Evolutionary conservation across 2,797 vertebrate genomes (phyloP).

Genomic region (Masticophis lateralis): DNA sequence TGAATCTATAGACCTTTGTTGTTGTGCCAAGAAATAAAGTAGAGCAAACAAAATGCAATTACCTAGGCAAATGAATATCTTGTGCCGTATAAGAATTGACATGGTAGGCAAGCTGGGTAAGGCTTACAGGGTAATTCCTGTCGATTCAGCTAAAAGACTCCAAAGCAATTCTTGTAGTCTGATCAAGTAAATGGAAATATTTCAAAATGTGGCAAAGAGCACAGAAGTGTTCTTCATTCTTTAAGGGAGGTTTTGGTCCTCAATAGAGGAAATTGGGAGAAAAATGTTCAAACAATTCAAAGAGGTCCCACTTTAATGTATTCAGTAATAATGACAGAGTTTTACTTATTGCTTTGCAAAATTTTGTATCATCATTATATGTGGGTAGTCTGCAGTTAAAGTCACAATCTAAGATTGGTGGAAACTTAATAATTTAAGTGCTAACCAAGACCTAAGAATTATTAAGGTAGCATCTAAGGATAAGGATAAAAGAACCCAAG

Average conservation of each 20-base stretch:
- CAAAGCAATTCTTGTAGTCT: neutral
- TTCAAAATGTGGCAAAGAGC: neutral
- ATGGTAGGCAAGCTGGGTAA: neutral
- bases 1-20: neutral
- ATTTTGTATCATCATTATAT: neutral
- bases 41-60: conserved; percentile 10
- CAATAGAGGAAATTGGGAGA: neutral
- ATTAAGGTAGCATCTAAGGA: neutral
- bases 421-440: neutral
- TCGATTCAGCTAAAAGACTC: neutral
- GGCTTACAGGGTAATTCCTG: neutral
- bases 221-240: neutral
- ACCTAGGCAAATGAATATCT: neutral
- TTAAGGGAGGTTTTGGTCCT: neutral
- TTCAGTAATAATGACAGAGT: neutral
- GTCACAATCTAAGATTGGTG: neutral
- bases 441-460: neutral
- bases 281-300: neutral
- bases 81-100: neutral
- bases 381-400: neutral
- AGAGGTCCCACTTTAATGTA: neutral
- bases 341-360: neutral
- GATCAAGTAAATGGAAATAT: neutral
- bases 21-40: neutral
- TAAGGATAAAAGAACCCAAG: neutral